Conservation (phyloP, 1,140 invertebrate species). For the Psix sp. region DNA sequence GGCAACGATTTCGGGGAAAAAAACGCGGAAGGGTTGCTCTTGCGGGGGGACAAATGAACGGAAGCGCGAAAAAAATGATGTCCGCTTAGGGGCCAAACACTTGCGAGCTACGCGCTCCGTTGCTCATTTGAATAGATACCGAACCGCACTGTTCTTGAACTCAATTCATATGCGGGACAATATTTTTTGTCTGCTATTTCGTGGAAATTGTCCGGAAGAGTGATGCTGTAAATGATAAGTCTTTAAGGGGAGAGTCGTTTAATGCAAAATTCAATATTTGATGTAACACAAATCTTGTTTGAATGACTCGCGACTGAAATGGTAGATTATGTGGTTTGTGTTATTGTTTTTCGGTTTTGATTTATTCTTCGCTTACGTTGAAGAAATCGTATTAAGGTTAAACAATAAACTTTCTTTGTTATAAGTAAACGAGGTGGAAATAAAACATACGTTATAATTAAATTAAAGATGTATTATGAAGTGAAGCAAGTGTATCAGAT, state of each 20-base stretch:
- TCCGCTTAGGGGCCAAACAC: conserved; percentile 40
- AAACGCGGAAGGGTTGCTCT: conserved; percentile 67
- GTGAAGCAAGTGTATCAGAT: conserved; percentile 41
- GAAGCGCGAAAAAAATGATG: conserved; percentile 66
- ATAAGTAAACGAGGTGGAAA: too few species aligned
- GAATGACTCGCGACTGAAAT: too few species aligned
- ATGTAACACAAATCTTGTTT: too few species aligned
- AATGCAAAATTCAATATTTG: too few species aligned
- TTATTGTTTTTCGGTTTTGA: too few species aligned
- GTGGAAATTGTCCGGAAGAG: conserved; percentile 27
- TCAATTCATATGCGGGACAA: conserved; percentile 42
- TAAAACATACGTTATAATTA: conserved; percentile 34
- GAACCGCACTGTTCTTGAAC: conserved; percentile 10
- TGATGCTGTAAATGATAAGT: conserved; percentile 26
- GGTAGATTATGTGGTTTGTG: too few species aligned
- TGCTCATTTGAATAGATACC: conserved; percentile 72
- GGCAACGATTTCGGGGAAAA: conserved; percentile 49
- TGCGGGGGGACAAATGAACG: conserved; percentile 69
- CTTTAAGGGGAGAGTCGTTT: too few species aligned
- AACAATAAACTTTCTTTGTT: too few species aligned
- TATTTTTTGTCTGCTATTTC: conserved; percentile 25
- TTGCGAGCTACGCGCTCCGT: conserved; percentile 47
- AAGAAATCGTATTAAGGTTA: conserved; percentile 1
- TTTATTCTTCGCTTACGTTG: not conserved
- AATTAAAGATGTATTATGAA: conserved; percentile 31